These are phyloP conservation scores for Lophius americanus DNA, from an alignment of 2,797 vertebrate genomes.

Conservation along the genomic window DNA sequence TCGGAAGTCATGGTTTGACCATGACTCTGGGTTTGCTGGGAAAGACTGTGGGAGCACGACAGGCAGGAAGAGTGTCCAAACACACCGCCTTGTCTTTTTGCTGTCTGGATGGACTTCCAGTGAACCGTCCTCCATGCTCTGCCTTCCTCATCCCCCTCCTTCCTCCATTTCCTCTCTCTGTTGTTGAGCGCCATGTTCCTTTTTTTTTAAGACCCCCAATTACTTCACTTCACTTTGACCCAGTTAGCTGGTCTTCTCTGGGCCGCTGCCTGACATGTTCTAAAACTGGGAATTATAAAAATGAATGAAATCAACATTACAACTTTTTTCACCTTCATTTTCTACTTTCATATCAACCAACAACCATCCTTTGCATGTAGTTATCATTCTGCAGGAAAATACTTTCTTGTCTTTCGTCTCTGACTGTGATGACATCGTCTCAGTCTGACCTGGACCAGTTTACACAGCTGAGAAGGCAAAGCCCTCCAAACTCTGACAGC, in stretches of 20 bases:
- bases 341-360: neutral
- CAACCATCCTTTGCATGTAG: neutral
- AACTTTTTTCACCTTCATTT: neutral
- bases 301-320: neutral
- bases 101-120: conserved; percentile 42
- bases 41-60: conserved; percentile 36
- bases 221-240: conserved; percentile 10
- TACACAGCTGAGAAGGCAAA: conserved; percentile 66
- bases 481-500: conserved; percentile 27
- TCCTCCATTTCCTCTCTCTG: conserved; percentile 48
- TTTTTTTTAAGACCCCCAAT: conserved; percentile 11
- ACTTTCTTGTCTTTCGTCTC: conserved; percentile 25
- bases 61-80: conserved; percentile 51
- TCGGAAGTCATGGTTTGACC: conserved; percentile 14
- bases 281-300: neutral
- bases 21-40: conserved; percentile 17
- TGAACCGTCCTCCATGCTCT: conserved; percentile 30
- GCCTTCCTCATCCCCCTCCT: conserved; percentile 23
- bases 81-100: conserved; percentile 21
- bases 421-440: conserved; percentile 52
- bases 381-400: conserved; percentile 4
- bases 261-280: neutral
- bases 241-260: neutral
- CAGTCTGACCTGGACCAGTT: conserved; percentile 47
- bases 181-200: conserved; percentile 20